Percentiles rank a stretch among this genome's conserved stretches.
These are phyloP conservation scores for Neodiprion fabricii DNA, from an alignment of 1,140 invertebrate species.

Conservation along the genomic window DNA sequence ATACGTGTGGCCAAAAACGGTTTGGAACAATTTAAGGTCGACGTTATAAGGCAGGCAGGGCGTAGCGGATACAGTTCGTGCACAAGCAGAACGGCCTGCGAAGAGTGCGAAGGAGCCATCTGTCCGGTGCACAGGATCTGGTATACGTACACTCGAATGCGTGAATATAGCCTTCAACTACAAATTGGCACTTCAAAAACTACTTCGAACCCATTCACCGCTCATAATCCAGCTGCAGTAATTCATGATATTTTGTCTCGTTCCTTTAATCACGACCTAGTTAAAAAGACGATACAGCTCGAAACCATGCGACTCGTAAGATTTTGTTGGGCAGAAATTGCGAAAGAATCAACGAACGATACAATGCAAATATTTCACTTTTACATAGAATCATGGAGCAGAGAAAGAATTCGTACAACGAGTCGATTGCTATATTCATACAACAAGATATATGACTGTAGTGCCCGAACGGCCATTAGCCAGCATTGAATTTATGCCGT, in stretches of 20 bases:
- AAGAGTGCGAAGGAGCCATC: background rate
- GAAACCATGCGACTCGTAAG: too few relatives aligned
- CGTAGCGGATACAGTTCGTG: slow-evolving; percentile 6
- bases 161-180: background rate
- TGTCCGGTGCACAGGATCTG: background rate
- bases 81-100: background rate
- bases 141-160: background rate
- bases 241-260: background rate
- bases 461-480: background rate
- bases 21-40: background rate
- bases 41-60: background rate
- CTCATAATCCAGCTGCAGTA: background rate
- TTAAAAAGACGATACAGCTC: background rate
- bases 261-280: background rate
- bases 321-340: too few relatives aligned
- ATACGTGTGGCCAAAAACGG: background rate
- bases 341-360: too few relatives aligned
- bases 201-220: background rate
- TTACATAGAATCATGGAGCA: too few relatives aligned
- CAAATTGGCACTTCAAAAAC: background rate
- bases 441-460: too few relatives aligned
- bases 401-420: too few relatives aligned
- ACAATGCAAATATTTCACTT: too few relatives aligned
- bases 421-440: too few relatives aligned
- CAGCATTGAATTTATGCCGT: background rate